Conservation (phyloP, 2,797 vertebrate species). For the Falco berigora region DNA sequence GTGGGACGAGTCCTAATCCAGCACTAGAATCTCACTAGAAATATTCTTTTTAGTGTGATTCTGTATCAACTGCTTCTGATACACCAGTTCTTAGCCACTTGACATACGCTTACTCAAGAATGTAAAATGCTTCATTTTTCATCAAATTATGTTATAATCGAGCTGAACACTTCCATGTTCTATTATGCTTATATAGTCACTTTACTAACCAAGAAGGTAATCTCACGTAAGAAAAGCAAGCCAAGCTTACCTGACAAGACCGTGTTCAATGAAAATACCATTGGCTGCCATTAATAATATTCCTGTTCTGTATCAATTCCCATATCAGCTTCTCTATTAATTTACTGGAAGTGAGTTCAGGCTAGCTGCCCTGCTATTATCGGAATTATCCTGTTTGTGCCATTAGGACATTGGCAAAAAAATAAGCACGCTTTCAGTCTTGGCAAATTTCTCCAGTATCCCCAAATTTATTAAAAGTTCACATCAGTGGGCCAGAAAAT, state of each 20-base stretch:
- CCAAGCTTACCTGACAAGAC: background rate
- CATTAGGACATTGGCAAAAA: background rate
- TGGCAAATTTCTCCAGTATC: background rate
- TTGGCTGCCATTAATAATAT: background rate
- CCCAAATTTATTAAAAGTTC: background rate
- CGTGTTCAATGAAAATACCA: background rate
- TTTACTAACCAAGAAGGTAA: background rate
- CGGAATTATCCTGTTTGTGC: background rate
- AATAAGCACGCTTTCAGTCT: background rate
- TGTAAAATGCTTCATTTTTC: background rate
- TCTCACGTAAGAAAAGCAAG: background rate
- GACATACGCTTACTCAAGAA: background rate
- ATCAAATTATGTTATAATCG: background rate
- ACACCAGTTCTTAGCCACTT: background rate
- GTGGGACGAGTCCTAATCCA: background rate
- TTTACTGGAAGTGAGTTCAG: background rate
- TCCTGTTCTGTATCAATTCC: background rate
- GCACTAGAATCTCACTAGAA: background rate
- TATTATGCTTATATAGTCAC: background rate
- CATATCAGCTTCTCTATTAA: background rate
- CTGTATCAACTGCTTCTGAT: background rate
- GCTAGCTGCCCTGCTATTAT: background rate
- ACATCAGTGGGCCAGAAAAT: background rate
- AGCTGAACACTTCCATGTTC: background rate
- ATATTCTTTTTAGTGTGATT: background rate